Percentiles rank a stretch among this genome's conserved stretches.
These are phyloP conservation scores for Drosophila multiciliata DNA, from an alignment of 2,888 invertebrate species.

Conservation along the genomic window DNA sequence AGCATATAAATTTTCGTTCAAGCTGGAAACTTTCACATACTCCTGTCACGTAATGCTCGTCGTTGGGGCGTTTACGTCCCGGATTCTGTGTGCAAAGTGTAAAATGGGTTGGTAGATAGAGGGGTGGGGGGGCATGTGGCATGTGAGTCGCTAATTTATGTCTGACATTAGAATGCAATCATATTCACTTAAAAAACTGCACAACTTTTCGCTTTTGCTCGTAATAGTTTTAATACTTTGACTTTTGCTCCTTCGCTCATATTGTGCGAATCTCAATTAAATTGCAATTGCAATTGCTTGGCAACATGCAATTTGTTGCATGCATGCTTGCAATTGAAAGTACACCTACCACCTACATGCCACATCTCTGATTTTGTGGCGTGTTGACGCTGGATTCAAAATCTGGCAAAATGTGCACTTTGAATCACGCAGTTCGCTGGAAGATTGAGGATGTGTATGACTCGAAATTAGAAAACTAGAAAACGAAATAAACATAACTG, in stretches of 20 bases:
- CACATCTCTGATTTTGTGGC: not conserved
- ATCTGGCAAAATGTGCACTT: not conserved
- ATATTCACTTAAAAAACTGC: conserved; percentile 77
- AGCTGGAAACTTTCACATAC: conserved; percentile 78
- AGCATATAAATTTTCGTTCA: conserved; percentile 75
- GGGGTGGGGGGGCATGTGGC: conserved; percentile 26
- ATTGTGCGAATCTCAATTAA: conserved; percentile 31
- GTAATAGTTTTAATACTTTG: conserved; percentile 28
- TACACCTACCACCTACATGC: not conserved
- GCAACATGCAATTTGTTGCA: conserved; percentile 10
- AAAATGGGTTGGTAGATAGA: not conserved
- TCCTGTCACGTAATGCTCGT: conserved; percentile 70
- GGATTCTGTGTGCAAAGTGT: not conserved
- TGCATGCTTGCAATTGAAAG: not conserved
- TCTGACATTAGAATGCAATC: conserved; percentile 78
- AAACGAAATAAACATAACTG: not conserved
- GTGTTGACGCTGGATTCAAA: not conserved
- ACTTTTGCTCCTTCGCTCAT: not conserved
- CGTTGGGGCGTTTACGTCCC: not conserved
- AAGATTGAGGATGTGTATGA: not conserved
- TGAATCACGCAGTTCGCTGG: not conserved
- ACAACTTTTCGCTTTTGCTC: conserved; percentile 63
- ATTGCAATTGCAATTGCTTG: conserved; percentile 27
- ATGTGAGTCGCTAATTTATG: conserved; percentile 72
- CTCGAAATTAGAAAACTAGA: not conserved